Base-by-base conservation (phyloP, 2,797 vertebrate genomes). In the Sebastes iracundus region DNA sequence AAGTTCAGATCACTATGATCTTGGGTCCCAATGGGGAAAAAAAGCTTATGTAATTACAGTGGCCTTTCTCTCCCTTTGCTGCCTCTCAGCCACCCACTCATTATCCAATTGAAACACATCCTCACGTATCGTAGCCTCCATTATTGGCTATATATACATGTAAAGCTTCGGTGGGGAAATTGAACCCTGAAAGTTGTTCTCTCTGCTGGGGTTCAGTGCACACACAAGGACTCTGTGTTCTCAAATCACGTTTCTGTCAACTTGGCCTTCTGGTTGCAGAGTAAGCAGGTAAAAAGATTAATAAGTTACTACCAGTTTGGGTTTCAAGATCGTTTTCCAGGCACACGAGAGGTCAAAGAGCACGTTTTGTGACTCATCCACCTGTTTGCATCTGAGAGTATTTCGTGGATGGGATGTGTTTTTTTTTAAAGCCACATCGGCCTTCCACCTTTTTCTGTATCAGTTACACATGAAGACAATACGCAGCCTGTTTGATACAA, bases 21-120 rank as follows among this genome's bases (percentile, higher is more conserved):
- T 87, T 72, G 75, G 58, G 69, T 89, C 76, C 80, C 77, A 83
- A 28, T 77, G 53, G 68, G 86, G 83, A 81, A 88, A 87, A 78
- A 87, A 90, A 72, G 61, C 83, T 85, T 83, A 83, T 92, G 86
- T 95, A 95, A 96, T 96, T 96, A 96, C 87, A 94, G 92, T 94
- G 91, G 46, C 85, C 72, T 86, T 92, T 92, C 92, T 93, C 87
- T 92, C 81, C 65, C 82, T 91, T 91, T 90, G 75, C 91, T 92
- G 82, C 84, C 84, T 93, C 72, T 86, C 71, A 84, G 88, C 90
- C 90, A 96, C 94, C 95, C 93, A 93, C 90, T 95, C 92, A 95
- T 96, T 96, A 96, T 94, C 90, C 92, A 88, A 90, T 87, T 94
- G 84, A 93, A 95, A 93, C 88, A 89, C 82, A 85, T 93, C 80